Base-by-base conservation (phyloP, 2,797 vertebrate genomes). In the Eleutherodactylus coqui region DNA sequence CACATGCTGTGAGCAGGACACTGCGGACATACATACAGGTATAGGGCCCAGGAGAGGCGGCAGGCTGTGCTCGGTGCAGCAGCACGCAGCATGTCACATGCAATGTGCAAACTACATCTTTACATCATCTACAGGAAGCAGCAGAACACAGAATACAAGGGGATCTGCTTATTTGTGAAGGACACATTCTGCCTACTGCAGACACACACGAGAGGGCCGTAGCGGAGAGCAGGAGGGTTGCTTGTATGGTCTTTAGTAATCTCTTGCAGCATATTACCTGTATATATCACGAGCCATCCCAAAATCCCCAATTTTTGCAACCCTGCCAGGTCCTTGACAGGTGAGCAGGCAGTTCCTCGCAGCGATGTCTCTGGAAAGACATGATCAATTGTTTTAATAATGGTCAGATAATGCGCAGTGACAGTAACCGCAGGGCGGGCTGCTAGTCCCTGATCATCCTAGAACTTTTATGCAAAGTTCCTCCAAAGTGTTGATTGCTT, bases 271-370 rank as follows among this genome's bases (percentile, higher is more conserved):
- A 13, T 49, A 10, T 79, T 95, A 99, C 98, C 98, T 97, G 94
- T 99, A 99, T 91, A 99, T 99, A 88, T 99, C 98, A 82, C 98
- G 95, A 55, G 98, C 98, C 98, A 99, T 99, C 83, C 98, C 98
- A 49, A 99, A 99, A 91, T 99, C 98, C 88, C 98, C 98, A 14
- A 99, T 99, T 93, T 99, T 99, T 76, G 98, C 98, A 90, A 98
- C 94, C 73, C 97, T 95, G 21, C 96, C 97, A 0, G 95, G 90
- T 29, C 97, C 98, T 89, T 97, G 96, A 90, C 97, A 99, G 88
- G 97, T 99, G 82, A 99, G 93, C 38, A 99, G 96, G 89, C 98
- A 99, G 89, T 99, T 99, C 87, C 98, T 96, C 86, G 98, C 98
- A 64, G 98, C 98, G 64, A 99, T 99, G 88, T 99, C 98, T 93